A percentile compares a stretch with the other conserved stretches of the same genome.
These are phyloP conservation scores for Gallinago paraguaiae DNA, from an alignment of 2,113 vertebrate species.

Conservation along the genomic window DNA sequence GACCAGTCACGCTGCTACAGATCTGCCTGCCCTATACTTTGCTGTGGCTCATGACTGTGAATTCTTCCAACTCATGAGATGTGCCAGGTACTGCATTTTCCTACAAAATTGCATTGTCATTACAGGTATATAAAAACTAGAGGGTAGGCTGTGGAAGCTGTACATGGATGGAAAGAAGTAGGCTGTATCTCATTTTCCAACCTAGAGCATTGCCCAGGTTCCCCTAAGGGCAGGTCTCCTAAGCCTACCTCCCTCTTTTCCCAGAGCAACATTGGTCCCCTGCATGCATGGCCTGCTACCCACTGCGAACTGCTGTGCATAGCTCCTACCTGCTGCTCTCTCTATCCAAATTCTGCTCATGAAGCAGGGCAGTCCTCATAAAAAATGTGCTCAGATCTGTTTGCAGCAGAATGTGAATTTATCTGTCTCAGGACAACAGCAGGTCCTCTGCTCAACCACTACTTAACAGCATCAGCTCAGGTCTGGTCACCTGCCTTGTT, in stretches of 20 bases:
- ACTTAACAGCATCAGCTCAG: background rate
- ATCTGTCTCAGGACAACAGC: too few species aligned
- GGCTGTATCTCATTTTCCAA: background rate
- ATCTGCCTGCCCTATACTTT: background rate
- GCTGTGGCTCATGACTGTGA: background rate
- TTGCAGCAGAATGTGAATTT: background rate
- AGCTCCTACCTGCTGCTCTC: background rate
- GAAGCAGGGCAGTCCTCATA: background rate
- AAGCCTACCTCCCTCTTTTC: background rate
- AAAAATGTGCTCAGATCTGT: background rate
- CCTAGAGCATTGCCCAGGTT: background rate
- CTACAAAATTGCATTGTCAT: background rate
- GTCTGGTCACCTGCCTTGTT: background rate
- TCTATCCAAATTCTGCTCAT: too few species aligned
- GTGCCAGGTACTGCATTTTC: background rate
- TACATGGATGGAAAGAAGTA: background rate
- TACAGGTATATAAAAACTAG: background rate
- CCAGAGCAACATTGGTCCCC: background rate
- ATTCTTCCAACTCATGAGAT: background rate
- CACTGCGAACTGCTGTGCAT: accelerated
- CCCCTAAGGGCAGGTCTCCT: background rate
- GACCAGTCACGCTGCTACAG: background rate
- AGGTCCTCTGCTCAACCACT: background rate
- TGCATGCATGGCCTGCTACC: background rate
- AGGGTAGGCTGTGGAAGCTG: background rate